Base-by-base conservation (phyloP, 92 coral and sea anemone genomes). In the Muricea muricata region DNA sequence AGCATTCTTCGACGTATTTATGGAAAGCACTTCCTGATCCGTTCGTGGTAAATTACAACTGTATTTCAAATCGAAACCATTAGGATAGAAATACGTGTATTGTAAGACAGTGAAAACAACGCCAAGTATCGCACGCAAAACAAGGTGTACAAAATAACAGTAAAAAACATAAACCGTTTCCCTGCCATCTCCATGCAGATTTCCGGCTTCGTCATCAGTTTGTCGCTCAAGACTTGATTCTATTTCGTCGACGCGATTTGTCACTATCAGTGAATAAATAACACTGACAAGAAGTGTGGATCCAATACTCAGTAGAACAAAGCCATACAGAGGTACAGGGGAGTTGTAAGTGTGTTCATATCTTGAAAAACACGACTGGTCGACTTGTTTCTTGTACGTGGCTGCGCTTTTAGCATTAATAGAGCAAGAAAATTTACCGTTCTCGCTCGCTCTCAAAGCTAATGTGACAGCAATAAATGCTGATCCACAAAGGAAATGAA, bases 211-310 rank as follows among this genome's bases (percentile, higher is more conserved):
- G 72, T 86, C 39, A 76, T 41, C 50, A 86, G 87, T 18, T 80
- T 81, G 55, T 86, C 84, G 35, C 80, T 84, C 90, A 8, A 79
- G 35, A 83, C 85, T 81, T 33, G 78, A 41, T 73, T 79, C 90
- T 0, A 86, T 76, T 63, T 81, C 81, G 7, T 89, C 90, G 9
- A 86, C 80, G 15, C 90, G 87, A 85, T 83, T 77, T 39, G 85
- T 79, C 25, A 79, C 86, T 17, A 75, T 79, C 13, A 75, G 78
- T 30, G 55, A 57, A 55, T 89, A 89, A 58, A 40, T 40, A 35
- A 85, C 32, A 48, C 92, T 65, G 13, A 89, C 60, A 29, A 47
- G 6, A 7, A 54, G 1, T 32, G 52, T 75, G 20, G 69, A 3
- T 13, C 34, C 57, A 45, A 85, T 85, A 21, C 67, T 78, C 35